A percentile compares a stretch with the other conserved stretches of the same genome.
These are phyloP conservation scores for Creontiades dilutus DNA, from an alignment of 2,888 invertebrate genomes.

Conservation along the genomic window DNA sequence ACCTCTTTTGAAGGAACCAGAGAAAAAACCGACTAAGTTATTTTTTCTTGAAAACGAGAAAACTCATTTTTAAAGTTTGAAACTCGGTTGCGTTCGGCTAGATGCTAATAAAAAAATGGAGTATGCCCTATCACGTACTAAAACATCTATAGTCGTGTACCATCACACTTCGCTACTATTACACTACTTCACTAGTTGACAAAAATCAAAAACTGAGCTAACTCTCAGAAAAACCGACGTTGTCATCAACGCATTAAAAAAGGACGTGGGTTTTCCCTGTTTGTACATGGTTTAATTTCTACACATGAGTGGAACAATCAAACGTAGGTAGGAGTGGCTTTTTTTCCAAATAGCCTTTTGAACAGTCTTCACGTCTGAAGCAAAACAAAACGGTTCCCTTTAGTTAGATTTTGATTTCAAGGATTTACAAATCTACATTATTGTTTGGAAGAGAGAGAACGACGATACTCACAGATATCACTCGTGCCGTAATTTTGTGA, in stretches of 20 bases:
- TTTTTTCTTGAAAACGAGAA: neutral
- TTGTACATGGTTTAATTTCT: neutral
- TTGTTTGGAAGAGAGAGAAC: neutral
- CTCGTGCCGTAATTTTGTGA: neutral
- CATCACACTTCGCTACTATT: neutral
- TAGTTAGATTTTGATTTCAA: slow-evolving; percentile 22
- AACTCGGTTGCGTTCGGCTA: neutral
- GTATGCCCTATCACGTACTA: slow-evolving; percentile 30
- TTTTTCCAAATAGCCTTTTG: slow-evolving; percentile 38
- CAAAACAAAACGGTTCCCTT: neutral
- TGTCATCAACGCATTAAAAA: neutral
- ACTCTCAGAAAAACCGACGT: neutral
- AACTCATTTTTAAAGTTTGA: neutral
- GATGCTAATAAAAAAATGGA: slow-evolving; percentile 13
- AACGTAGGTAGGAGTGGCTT: neutral
- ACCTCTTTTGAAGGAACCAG: neutral
- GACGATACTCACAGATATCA: neutral
- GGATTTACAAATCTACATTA: slow-evolving; percentile 16
- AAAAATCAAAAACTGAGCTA: slow-evolving; percentile 25
- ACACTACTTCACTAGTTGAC: slow-evolving; percentile 15
- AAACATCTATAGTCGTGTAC: slow-evolving; percentile 24
- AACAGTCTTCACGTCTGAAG: slow-evolving; percentile 26
- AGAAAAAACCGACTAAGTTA: neutral
- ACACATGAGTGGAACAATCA: neutral
- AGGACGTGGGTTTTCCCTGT: neutral